These are phyloP conservation scores for Agelaius phoeniceus DNA, from an alignment of 2,113 vertebrate genomes.

Conservation along the genomic window DNA sequence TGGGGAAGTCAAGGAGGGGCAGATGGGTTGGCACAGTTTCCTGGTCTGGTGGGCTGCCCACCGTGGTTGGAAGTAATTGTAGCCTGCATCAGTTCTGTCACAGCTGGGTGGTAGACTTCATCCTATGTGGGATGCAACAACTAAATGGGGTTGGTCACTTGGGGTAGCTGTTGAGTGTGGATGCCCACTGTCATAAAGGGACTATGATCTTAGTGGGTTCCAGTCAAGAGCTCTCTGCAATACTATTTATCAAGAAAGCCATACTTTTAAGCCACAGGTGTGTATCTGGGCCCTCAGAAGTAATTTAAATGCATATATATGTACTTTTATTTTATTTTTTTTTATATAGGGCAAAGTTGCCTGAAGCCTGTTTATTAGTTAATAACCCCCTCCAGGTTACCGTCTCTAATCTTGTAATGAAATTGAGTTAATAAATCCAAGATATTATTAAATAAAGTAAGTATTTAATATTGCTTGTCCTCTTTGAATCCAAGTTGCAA, in stretches of 20 bases:
- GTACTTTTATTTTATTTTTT: slow-evolving; percentile 34
- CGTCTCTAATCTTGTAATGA: slow-evolving; percentile 75
- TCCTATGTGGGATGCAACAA: background rate
- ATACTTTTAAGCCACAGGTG: slow-evolving; percentile 6
- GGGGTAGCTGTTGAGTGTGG: background rate
- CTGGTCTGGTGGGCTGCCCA: background rate
- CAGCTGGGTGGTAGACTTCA: background rate
- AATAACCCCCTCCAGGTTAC: slow-evolving; percentile 69
- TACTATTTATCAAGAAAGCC: background rate
- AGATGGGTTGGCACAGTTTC: background rate
- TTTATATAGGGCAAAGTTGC: slow-evolving; percentile 52
- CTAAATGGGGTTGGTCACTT: background rate
- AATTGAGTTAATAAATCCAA: slow-evolving; percentile 84
- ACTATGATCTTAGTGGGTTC: background rate
- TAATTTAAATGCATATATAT: slow-evolving; percentile 58
- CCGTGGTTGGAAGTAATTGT: background rate
- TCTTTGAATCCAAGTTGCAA: slow-evolving; percentile 82
- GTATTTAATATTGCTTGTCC: slow-evolving; percentile 85
- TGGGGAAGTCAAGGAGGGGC: background rate
- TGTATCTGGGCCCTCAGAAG: slow-evolving; percentile 16
- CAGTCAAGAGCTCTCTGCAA: background rate
- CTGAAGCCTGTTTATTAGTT: slow-evolving; percentile 74
- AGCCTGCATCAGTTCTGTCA: background rate
- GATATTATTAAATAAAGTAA: slow-evolving; percentile 84
- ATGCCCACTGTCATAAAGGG: background rate